Conservation (phyloP, 1,140 invertebrate genomes). For the Orchestia grillus region DNA sequence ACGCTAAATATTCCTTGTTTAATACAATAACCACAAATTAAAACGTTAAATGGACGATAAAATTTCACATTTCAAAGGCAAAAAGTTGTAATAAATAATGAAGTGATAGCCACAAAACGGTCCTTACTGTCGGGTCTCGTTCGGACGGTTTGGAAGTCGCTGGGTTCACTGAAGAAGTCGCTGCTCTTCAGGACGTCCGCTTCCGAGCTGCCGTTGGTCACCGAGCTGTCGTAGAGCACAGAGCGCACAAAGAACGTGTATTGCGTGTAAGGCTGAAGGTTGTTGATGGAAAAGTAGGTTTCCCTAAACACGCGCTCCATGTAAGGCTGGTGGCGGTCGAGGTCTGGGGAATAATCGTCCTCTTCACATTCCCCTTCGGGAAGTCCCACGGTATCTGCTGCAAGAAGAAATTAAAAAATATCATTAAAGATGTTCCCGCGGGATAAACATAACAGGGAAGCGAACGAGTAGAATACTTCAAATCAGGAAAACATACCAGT, state of each 20-base stretch:
- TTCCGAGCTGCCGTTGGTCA: not conserved
- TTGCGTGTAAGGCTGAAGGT: not conserved
- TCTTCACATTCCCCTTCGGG: not conserved
- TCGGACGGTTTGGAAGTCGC: not conserved
- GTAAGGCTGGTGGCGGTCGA: not conserved
- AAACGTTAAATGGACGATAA: not conserved
- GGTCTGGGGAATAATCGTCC: not conserved
- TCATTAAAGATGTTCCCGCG: no score
- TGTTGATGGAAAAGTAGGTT: not conserved
- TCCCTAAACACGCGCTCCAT: not conserved
- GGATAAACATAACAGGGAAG: not conserved
- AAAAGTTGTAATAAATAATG: not conserved
- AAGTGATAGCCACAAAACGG: not conserved
- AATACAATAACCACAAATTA: not conserved
- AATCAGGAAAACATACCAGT: not conserved
- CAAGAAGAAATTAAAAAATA: not conserved
- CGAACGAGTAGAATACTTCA: not conserved
- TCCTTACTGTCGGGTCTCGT: not conserved
- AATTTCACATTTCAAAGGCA: not conserved
- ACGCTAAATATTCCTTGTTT: no score
- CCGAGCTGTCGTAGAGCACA: not conserved
- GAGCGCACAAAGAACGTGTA: slow-evolving; percentile 15
- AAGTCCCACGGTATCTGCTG: not conserved
- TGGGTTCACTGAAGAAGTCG: not conserved
- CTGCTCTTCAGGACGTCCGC: not conserved